Conservation (phyloP, 1,140 invertebrate species). For the Papilio helenus region DNA sequence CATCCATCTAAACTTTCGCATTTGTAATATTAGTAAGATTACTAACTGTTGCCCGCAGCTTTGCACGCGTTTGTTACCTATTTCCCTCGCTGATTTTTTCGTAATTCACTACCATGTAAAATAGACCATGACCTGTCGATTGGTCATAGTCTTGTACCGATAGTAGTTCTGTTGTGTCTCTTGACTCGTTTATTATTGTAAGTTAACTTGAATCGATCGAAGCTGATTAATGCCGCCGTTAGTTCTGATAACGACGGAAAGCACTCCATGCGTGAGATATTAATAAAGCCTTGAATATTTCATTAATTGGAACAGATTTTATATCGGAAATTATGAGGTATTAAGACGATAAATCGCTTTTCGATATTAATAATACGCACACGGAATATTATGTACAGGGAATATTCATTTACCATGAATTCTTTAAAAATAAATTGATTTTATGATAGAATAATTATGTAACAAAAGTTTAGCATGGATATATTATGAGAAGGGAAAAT, state of each 20-base stretch:
- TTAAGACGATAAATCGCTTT: conserved; percentile 3
- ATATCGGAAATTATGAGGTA: conserved; percentile 16
- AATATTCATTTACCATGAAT: neutral
- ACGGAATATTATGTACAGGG: neutral
- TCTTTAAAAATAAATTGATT: neutral
- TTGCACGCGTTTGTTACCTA: no score
- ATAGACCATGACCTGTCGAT: no score
- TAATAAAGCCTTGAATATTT: conserved; percentile 24
- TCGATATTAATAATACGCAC: neutral
- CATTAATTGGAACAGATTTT: conserved; percentile 24
- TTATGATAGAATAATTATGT: no score
- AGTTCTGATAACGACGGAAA: conserved; percentile 8
- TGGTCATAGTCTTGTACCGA: no score
- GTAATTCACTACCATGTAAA: no score
- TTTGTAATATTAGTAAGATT: no score
- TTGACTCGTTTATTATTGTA: neutral
- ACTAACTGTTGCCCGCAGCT: no score
- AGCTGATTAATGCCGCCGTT: conserved; percentile 3
- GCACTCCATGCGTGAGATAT: conserved; percentile 8
- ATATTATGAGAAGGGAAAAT: no score
- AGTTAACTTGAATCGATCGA: neutral
- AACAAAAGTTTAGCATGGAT: no score
- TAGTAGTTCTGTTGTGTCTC: no score
- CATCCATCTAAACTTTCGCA: no score
- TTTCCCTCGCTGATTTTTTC: no score